Percentiles rank a stretch among this genome's conserved stretches.
Conservation (phyloP, 2,797 vertebrate genomes). For the Gephyroberyx darwinii region DNA sequence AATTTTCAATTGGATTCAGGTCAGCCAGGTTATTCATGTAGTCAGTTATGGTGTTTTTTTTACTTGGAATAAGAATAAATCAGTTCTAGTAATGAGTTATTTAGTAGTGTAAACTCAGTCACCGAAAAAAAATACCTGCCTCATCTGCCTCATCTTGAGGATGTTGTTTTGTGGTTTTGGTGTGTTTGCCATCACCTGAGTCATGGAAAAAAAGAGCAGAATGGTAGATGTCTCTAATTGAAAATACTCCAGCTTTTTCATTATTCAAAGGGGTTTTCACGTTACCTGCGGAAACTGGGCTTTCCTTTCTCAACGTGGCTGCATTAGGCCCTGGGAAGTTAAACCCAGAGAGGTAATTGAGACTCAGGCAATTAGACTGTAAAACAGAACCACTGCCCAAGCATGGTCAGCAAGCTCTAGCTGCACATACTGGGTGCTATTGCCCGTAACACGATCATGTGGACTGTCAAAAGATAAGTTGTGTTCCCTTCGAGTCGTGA, state of each 20-base stretch:
- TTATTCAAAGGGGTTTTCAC: constrained; percentile 53
- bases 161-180: background rate
- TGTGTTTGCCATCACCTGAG: background rate
- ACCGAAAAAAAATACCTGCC: too few species aligned
- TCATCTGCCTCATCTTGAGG: background rate
- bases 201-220: background rate
- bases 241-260: constrained; percentile 17
- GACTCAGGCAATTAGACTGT: constrained; percentile 43
- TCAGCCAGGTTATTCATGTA: background rate
- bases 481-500: constrained; percentile 51
- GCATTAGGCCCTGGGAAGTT: background rate
- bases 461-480: constrained; percentile 52
- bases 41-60: background rate
- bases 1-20: too few species aligned
- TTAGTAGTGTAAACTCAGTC: background rate
- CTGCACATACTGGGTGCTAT: constrained; percentile 1
- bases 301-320: constrained; percentile 6
- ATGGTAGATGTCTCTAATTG: background rate
- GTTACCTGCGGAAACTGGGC: constrained; percentile 11
- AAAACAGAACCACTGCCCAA: constrained; percentile 27
- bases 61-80: background rate
- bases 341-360: constrained; percentile 34
- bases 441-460: constrained; percentile 43
- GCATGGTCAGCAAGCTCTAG: constrained; percentile 15
- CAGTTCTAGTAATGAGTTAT: background rate